Percentiles rank a stretch among this genome's conserved stretches.
These are phyloP conservation scores for Nephrotoma appendiculata DNA, from an alignment of 2,888 invertebrate species.

Conservation along the genomic window DNA sequence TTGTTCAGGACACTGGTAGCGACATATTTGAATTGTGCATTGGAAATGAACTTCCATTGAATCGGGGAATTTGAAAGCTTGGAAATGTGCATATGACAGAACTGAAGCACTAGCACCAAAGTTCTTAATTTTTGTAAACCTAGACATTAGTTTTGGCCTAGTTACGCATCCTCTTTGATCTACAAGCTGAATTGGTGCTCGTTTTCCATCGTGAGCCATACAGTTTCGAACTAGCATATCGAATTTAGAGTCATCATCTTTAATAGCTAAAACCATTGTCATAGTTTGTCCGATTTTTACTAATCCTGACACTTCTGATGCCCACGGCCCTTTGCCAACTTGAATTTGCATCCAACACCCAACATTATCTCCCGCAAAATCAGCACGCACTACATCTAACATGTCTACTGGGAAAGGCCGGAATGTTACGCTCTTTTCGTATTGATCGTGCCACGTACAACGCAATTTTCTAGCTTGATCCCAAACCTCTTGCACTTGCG, in stretches of 20 bases:
- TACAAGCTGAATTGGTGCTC: conserved; percentile 84
- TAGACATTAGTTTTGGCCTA: conserved; percentile 81
- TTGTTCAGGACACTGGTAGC: conserved; percentile 86
- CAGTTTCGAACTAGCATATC: conserved; percentile 92
- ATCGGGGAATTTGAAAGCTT: conserved; percentile 91
- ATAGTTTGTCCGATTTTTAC: conserved; percentile 93
- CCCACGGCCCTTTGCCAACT: conserved; percentile 90
- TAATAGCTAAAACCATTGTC: conserved; percentile 93
- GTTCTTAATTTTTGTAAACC: conserved; percentile 89
- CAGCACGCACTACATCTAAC: conserved; percentile 86
- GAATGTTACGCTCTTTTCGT: conserved; percentile 90
- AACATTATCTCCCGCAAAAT: conserved; percentile 89
- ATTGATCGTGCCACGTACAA: conserved; percentile 92
- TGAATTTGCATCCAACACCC: conserved; percentile 98
- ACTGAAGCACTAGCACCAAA: conserved; percentile 88
- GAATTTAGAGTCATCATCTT: conserved; percentile 88
- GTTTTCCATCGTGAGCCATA: conserved; percentile 86
- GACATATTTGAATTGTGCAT: conserved; percentile 87
- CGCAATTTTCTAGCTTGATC: conserved; percentile 84
- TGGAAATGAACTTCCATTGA: conserved; percentile 95
- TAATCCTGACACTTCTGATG: conserved; percentile 83
- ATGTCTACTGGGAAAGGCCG: conserved; percentile 90
- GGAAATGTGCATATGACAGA: conserved; percentile 83
- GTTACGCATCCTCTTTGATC: conserved; percentile 88
- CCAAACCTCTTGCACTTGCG: conserved; percentile 90